phyloP scores from a whole-genome alignment of 2,888 invertebrate species.

The Didymodactylos carnosus region DNA sequence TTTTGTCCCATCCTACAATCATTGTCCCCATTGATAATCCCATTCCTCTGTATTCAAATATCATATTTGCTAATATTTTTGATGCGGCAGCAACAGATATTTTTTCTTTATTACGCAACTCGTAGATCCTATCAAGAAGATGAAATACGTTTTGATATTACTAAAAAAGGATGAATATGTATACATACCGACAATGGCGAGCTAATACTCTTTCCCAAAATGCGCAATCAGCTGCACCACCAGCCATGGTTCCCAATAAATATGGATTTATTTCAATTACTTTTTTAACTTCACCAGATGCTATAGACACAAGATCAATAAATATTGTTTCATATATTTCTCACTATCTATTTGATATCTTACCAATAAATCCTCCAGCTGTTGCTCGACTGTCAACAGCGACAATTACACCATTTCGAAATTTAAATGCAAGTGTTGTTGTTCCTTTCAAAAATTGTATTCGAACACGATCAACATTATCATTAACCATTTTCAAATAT shows the following conservation, averaged over 20 bases:
- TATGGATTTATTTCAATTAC: conserved; percentile 93
- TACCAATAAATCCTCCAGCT: conserved; percentile 74
- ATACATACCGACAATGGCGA: conserved; percentile 61
- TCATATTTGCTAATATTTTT: conserved; percentile 89
- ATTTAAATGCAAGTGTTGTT: conserved; percentile 89
- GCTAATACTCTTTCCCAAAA: conserved; percentile 92
- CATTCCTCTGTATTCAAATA: conserved; percentile 94
- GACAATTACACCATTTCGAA: conserved; percentile 65
- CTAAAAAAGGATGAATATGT: no score
- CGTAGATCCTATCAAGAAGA: no score
- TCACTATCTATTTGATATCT: conserved; percentile 18
- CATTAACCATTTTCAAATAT: neutral
- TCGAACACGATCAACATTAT: conserved; percentile 45
- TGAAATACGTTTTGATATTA: no score
- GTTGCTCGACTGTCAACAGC: conserved; percentile 97
- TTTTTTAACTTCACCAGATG: conserved; percentile 83
- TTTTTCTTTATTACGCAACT: conserved; percentile 75
- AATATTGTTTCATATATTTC: neutral
- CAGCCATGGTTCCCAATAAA: conserved; percentile 83
- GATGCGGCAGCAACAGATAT: conserved; percentile 98
- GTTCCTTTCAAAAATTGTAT: conserved; percentile 90
- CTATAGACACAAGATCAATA: conserved; percentile 51
- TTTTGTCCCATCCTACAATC: conserved; percentile 81
- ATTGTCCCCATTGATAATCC: conserved; percentile 70
- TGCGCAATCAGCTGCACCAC: conserved; percentile 94